Evolutionary conservation across 2,113 vertebrate genomes (phyloP).

Genomic region (Sminthopsis crassicaudata): DNA sequence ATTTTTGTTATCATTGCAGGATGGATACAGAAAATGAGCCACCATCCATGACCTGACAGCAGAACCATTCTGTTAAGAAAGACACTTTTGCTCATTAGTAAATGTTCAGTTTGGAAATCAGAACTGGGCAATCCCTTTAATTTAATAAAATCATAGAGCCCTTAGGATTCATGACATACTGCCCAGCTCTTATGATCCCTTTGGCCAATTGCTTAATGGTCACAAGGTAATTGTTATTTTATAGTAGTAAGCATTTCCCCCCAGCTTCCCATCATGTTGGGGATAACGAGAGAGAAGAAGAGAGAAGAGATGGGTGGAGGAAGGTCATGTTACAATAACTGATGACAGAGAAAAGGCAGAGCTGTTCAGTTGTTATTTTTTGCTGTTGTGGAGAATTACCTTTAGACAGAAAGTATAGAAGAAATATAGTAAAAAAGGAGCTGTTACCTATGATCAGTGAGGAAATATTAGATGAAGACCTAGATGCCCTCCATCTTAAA

Average conservation of each 20-base stretch:
- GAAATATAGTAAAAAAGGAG: neutral
- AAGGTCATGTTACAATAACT: neutral
- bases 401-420: neutral
- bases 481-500: neutral
- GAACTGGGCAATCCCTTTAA: constrained; percentile 38
- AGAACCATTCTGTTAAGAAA: constrained; percentile 61
- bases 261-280: neutral
- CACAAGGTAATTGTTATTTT: constrained; percentile 13
- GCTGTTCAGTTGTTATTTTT: neutral
- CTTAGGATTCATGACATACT: constrained; percentile 53
- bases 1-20: constrained; percentile 43
- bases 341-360: neutral
- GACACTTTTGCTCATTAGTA: constrained; percentile 46
- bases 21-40: constrained; percentile 56
- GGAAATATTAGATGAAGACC: neutral
- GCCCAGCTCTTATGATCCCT: constrained; percentile 53
- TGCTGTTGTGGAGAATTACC: neutral
- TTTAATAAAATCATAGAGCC: constrained; percentile 52
- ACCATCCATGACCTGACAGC: neutral
- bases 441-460: neutral
- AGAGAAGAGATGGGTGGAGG: neutral
- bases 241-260: neutral
- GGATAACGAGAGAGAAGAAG: neutral
- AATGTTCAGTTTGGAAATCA: constrained; percentile 66
- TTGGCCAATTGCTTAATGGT: constrained; percentile 48